Conservation (phyloP, 2,888 invertebrate genomes). For the Drosophila birchii region DNA sequence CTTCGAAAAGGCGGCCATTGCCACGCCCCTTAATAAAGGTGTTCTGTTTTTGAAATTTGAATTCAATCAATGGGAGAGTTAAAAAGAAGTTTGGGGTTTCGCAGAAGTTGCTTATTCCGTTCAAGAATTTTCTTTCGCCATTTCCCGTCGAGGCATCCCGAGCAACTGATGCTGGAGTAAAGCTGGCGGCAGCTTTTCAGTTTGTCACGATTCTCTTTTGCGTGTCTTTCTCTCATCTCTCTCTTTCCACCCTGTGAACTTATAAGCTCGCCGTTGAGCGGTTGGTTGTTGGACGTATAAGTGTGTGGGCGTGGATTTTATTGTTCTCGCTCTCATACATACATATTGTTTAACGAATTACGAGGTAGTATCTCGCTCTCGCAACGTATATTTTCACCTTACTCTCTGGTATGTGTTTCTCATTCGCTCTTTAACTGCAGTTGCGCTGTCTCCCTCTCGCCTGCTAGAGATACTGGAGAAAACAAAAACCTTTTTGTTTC, state of each 20-base stretch:
- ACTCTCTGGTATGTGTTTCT: slow-evolving; percentile 10
- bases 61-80: not conserved
- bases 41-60: not conserved
- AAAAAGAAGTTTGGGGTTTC: not conserved
- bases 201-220: slow-evolving; percentile 21
- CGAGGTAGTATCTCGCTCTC: slow-evolving; percentile 48
- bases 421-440: slow-evolving; percentile 7
- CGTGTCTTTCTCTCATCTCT: slow-evolving; percentile 10
- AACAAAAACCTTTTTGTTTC: slow-evolving; percentile 49
- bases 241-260: slow-evolving; percentile 29
- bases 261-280: slow-evolving; percentile 29
- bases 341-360: slow-evolving; percentile 57
- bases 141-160: slow-evolving; percentile 53
- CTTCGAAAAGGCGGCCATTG: not conserved
- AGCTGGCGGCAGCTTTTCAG: slow-evolving; percentile 8
- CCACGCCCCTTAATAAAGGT: slow-evolving; percentile 3
- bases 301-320: slow-evolving; percentile 68
- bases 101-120: not conserved
- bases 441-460: slow-evolving; percentile 18
- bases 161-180: slow-evolving; percentile 46
- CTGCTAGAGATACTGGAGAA: slow-evolving; percentile 19
- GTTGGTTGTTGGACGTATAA: slow-evolving; percentile 40
- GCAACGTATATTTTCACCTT: slow-evolving; percentile 22
- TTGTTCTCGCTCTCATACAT: slow-evolving; percentile 51
- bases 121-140: not conserved